Evolutionary conservation across 2,888 invertebrate genomes (phyloP).

Genomic region (Drosophila maculinotata): DNA sequence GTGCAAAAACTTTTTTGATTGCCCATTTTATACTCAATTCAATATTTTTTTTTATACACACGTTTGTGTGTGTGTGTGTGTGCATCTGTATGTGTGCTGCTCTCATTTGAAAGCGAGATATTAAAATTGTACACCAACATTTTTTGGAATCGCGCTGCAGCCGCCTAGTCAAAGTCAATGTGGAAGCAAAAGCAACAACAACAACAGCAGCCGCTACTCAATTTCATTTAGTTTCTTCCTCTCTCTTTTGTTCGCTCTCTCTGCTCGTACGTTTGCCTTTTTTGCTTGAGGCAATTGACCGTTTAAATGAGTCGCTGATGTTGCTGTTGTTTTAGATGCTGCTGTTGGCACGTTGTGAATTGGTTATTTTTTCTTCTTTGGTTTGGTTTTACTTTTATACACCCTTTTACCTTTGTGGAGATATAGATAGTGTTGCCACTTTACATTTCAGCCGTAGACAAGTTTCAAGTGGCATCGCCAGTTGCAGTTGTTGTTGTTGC

Average conservation of each 20-base stretch:
- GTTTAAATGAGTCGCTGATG: slow-evolving; percentile 72
- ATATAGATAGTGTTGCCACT: slow-evolving; percentile 46
- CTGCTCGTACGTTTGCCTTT: slow-evolving; percentile 68
- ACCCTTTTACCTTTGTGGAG: slow-evolving; percentile 50
- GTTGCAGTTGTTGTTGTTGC: slow-evolving; percentile 28
- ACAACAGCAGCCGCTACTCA: slow-evolving; percentile 27
- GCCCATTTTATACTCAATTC: slow-evolving; percentile 55
- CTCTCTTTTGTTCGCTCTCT: slow-evolving; percentile 38
- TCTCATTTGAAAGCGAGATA: slow-evolving; percentile 45
- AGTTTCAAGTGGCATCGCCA: slow-evolving; percentile 46
- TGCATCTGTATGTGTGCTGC: slow-evolving; percentile 34
- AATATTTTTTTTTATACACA: slow-evolving; percentile 53
- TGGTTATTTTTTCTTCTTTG: slow-evolving; percentile 27
- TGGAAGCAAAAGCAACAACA: slow-evolving; percentile 17
- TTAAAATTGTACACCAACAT: slow-evolving; percentile 42
- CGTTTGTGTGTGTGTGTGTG: slow-evolving; percentile 12
- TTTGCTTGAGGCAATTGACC: slow-evolving; percentile 77
- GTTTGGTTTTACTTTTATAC: slow-evolving; percentile 49
- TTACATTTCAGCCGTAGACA: slow-evolving; percentile 48
- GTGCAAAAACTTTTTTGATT: slow-evolving; percentile 61
- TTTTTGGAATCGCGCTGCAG: slow-evolving; percentile 44
- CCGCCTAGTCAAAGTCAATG: slow-evolving; percentile 50
- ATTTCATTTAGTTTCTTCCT: slow-evolving; percentile 57
- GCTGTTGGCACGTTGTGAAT: slow-evolving; percentile 42
- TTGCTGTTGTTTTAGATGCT: slow-evolving; percentile 44